Base-by-base conservation (phyloP, 1,140 invertebrate genomes). In the Macrobrachium nipponense region DNA sequence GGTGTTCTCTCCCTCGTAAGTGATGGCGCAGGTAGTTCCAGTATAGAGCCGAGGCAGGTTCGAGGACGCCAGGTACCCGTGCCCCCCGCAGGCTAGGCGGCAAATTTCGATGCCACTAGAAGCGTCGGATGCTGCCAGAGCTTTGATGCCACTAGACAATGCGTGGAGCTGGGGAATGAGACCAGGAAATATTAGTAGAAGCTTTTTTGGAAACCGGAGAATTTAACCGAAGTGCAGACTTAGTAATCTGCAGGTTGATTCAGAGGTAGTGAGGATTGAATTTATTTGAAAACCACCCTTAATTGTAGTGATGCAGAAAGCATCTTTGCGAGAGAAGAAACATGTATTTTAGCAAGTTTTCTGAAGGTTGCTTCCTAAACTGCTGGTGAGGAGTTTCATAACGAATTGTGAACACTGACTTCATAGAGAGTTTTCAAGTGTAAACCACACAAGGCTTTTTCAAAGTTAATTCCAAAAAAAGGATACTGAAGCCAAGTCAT, bases 1-100 rank as follows among this genome's bases (percentile, higher is more conserved):
- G 0, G 97, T 98, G 90, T 98, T 98, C 92, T 98, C 97, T 10
- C 97, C 97, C 92, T 98, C 97, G 90, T 98, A 98, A 4, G 97
- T 99, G 91, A 95, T 96, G 70, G 95, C 94, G 44, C 97, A 96
- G 1, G 96, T 96, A 5, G 94, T 94, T 87, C 95, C 91, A 10
- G 95, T 94, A 91, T 97, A 98, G 17, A 95, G 95, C 70, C 94
- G 92, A n/a, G 97, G 97, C 51, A 98, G 92, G 90, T 96, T 96
- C 87, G 96, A 97, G 66, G 95, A 93, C 27, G 94, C 93, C 93
- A 97, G 96, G 92, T 96, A 99, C 14, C 98, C 98, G 90, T 98
- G 97, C 8, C 98, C 98, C 44, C 98, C 98, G 91, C 97, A 98
- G 5, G 97, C 92, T 64, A 97, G 91, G n/a, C 97, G 94, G 87